Evolutionary conservation across 2,797 vertebrate genomes (phyloP).

Genomic region (Pristis pectinata): DNA sequence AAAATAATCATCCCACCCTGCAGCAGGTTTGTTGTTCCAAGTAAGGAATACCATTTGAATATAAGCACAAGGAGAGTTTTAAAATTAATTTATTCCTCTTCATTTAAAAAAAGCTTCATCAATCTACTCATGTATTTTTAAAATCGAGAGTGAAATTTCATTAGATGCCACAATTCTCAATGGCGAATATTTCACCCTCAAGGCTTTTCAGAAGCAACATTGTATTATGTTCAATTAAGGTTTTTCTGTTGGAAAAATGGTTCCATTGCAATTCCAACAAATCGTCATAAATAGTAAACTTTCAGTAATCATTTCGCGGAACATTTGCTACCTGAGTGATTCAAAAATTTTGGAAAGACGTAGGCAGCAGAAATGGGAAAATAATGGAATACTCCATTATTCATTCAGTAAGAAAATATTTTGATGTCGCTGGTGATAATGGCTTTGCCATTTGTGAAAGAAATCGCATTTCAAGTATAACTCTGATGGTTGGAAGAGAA

Average conservation of each 20-base stretch:
- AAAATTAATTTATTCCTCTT: neutral
- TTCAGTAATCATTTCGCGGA: neutral
- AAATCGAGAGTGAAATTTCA: neutral
- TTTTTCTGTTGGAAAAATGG: neutral
- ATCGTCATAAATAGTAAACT: neutral
- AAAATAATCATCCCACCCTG: neutral
- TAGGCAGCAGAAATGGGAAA: neutral
- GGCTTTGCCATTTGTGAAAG: neutral
- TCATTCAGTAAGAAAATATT: neutral
- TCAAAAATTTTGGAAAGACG: neutral
- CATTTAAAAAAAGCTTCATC: neutral
- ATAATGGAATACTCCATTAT: neutral
- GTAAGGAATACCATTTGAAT: neutral
- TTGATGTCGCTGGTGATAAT: neutral
- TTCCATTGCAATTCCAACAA: neutral
- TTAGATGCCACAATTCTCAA: neutral
- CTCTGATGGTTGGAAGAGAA: neutral
- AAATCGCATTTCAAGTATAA: neutral
- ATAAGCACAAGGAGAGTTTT: neutral
- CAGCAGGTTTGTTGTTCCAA: neutral
- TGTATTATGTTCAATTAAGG: constrained; percentile 9
- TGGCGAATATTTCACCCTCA: neutral
- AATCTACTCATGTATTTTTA: neutral
- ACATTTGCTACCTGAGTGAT: neutral
- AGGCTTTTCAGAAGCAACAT: neutral